Base-by-base conservation (phyloP, 2,888 invertebrate genomes). In the Ischnura elegans region DNA sequence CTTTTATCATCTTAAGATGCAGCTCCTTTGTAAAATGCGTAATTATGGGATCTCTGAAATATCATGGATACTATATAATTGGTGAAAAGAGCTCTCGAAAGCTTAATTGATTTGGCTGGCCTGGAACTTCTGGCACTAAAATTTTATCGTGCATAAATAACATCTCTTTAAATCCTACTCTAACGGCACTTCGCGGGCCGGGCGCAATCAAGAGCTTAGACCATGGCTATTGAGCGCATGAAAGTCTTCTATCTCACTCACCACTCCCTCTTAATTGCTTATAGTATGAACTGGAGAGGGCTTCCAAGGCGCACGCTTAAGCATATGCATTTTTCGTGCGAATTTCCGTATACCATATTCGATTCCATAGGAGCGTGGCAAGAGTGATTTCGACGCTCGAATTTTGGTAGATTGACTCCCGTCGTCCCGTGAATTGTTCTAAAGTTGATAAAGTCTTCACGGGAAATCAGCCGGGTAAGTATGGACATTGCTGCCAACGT, bases 181-280 rank as follows among this genome's bases (percentile, higher is more conserved):
- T 76, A 43, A 90, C 43, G 25, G 55, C 90, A 19, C 42, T 55
- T 42, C 42, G 21, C 43, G 55, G 36, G 90, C 61, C 61, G 47
- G 61, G 43, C 42, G 36, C 61, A 90, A 61, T 76, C 43, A 61
- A 90, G 90, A 90, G 90, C 61, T 90, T 61, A 90, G 43, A 90
- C 61, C 90, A 43, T 36, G 87, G 25, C 87, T 87, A 87, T 90
- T 90, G 90, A 61, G 61, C 42, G 90, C 90, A 55, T 43, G 55
- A 25, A 43, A 66, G 61, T 90, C 90, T 43, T n/a, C 43, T 43
- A 43, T n/a, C 43, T 61, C 61, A 66, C 90, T 90, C 90, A 61
- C 90, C 90, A 90, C 90, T 66, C 90, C 90, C 90, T 61, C 90
- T 61, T 90, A 90, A 90, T 45, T 43, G 61, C 61, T 43, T 61